phyloP scores from a whole-genome alignment of 2,113 vertebrate genomes.

The Saguinus midas region DNA sequence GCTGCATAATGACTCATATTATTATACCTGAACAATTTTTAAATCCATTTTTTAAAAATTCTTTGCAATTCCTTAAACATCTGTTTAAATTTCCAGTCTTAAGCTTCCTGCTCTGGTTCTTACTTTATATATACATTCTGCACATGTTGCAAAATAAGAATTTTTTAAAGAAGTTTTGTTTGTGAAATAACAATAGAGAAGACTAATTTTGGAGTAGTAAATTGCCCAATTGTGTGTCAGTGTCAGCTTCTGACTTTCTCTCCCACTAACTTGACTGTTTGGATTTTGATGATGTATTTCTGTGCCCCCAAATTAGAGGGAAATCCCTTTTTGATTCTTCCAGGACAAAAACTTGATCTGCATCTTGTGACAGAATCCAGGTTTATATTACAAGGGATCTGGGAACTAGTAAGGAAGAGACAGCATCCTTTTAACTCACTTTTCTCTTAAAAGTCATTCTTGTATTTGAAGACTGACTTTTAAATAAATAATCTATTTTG shows the following conservation, averaged over 20 bases:
- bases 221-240: not conserved
- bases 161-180: not conserved
- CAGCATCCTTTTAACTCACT: not conserved
- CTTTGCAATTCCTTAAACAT: not conserved
- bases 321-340: not conserved
- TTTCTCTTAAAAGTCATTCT: slow-evolving; percentile 1
- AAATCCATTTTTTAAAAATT: not conserved
- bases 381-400: not conserved
- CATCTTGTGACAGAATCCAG: not conserved
- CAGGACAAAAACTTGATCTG: not conserved
- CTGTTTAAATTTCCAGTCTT: not conserved
- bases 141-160: not conserved
- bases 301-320: not conserved
- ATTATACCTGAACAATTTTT: not conserved
- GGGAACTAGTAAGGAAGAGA: not conserved
- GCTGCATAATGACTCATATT: not conserved
- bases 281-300: not conserved
- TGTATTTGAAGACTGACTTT: not conserved
- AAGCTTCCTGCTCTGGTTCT: not conserved
- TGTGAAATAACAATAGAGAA: not conserved
- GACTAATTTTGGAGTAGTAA: not conserved
- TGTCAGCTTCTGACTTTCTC: not conserved
- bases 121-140: not conserved
- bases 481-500: not conserved
- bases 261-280: not conserved